Base-by-base conservation (phyloP, 2,113 vertebrate genomes). In the Cercocebus atys region DNA sequence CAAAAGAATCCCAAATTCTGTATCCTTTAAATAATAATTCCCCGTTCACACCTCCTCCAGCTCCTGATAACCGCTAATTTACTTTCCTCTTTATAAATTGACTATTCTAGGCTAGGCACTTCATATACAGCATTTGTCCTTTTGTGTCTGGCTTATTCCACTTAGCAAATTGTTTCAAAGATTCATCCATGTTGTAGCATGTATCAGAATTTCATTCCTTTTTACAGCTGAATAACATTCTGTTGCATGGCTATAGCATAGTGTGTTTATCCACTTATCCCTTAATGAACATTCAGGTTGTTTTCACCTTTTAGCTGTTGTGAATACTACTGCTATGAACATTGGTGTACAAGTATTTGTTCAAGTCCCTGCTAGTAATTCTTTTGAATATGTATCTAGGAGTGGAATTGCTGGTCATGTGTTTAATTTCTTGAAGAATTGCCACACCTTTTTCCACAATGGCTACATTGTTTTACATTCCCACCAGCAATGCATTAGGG, bases 331-430 rank as follows among this genome's bases (percentile, higher is more conserved):
- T 73, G 35, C 43, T 59, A 11, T 52, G 50, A 47, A 59, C 25
- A 35, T 40, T 8, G 12, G 20, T 35, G 1, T 27, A 7, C 43
- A 80, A 80, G 8, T 45, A 52, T 18, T n/a, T 82, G 9, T 45
- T 38, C 9, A 38, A 25, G 38, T 52, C 23, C 30, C 7, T 80
- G 75, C 17, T 88, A 72, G 57, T 32, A 38, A 87, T 68, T 47
- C 8, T 47, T 43, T 3, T 3, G 3, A 2, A 27, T 14, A 12
- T 14, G 10, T 27, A 8, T 1, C 50, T 59, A 11, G 20, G 9
- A n/a, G 35, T 22, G 52, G 50, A 52, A 85, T 23, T 52, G 73
- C 61, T 85, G 61, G 84, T 55, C 88, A 14, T 1, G n/a, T 40
- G 32, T 50, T 73, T 81, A 66, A 30, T 43, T 38, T 52, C 88